Conservation (phyloP, 2,113 vertebrate genomes). For the Lepisosteus oculatus region DNA sequence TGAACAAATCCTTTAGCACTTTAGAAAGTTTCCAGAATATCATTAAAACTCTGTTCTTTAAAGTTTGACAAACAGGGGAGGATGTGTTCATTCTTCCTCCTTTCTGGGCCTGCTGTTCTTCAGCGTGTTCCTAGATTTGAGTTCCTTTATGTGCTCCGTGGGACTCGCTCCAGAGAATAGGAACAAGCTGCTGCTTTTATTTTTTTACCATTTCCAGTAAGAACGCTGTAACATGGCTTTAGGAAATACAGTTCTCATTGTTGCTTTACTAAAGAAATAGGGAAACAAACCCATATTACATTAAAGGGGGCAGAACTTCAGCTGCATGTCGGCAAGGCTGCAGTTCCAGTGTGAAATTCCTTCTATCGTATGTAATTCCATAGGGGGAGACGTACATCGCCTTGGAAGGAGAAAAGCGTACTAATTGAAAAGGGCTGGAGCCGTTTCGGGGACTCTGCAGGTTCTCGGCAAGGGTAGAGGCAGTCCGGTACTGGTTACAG, state of each 20-base stretch:
- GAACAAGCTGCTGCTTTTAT: neutral
- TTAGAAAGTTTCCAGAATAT: too few species aligned
- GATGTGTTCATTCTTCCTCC: too few species aligned
- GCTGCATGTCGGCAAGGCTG: neutral
- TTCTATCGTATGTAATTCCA: conserved; percentile 9
- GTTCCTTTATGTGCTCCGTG: neutral
- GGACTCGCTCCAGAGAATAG: neutral
- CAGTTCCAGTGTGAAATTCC: conserved; percentile 5
- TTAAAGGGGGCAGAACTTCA: neutral
- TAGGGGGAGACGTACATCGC: neutral
- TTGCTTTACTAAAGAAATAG: neutral
- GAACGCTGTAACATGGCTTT: neutral
- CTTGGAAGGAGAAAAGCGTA: neutral
- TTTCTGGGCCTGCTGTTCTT: neutral
- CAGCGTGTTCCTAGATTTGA: neutral
- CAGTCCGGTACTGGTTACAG: too few species aligned
- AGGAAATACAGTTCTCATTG: neutral
- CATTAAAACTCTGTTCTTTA: too few species aligned
- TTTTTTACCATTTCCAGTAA: conserved; percentile 18
- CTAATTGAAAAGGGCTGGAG: neutral
- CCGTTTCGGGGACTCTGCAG: neutral
- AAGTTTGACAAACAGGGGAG: too few species aligned
- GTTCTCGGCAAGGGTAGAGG: too few species aligned
- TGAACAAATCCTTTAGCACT: too few species aligned
- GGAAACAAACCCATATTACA: neutral